Evolutionary conservation across 1,140 invertebrate genomes (phyloP).

Genomic region (Brachionus manjavacas): DNA sequence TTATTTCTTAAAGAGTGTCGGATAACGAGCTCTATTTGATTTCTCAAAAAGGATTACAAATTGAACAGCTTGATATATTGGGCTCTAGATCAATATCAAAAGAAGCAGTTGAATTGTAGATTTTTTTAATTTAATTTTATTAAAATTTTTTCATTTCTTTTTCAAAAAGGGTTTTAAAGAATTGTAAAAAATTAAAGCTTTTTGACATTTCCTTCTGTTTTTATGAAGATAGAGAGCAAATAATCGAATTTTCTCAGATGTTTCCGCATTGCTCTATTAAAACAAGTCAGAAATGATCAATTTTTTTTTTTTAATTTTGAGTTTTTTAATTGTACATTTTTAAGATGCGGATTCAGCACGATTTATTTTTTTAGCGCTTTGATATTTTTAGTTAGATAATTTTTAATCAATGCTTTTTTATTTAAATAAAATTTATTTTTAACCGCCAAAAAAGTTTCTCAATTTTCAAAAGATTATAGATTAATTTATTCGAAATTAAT

Average conservation of each 20-base stretch:
- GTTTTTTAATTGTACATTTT: background rate
- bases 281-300: background rate
- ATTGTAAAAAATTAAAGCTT: background rate
- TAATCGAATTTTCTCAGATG: background rate
- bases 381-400: background rate
- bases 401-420: background rate
- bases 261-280: conserved; percentile 29
- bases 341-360: background rate
- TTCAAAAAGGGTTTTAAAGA: background rate
- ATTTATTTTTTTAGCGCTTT: background rate
- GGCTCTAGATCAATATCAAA: conserved; percentile 16
- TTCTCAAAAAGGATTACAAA: background rate
- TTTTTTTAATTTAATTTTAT: background rate
- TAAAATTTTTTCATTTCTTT: background rate
- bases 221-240: background rate
- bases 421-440: too few relatives aligned
- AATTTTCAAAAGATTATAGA: too few relatives aligned
- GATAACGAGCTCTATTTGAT: background rate
- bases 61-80: conserved; percentile 29
- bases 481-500: too few relatives aligned
- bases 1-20: background rate
- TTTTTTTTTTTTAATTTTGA: background rate
- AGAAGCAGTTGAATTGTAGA: background rate
- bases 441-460: too few relatives aligned
- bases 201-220: conserved; percentile 40